Evolutionary conservation across 1,140 invertebrate species (phyloP), one percentile per base, ranked within the genome.

Genomic region (Heliconius nattereri): DNA sequence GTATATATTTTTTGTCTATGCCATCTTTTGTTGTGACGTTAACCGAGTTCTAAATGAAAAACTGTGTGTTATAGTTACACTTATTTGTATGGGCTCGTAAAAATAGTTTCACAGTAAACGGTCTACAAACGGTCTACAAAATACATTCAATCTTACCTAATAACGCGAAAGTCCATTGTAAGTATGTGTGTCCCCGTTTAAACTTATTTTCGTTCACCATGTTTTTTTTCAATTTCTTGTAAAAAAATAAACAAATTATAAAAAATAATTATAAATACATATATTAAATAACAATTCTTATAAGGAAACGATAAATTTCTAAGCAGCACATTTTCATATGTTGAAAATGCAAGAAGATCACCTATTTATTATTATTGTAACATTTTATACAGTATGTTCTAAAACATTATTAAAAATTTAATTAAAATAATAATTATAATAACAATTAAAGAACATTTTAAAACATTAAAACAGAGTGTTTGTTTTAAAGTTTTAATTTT

Each of bases 131-230:
- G 37, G 37, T 37, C 8, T 37, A 16, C 16, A 49, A 49, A 11
- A 49, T 49, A 9, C 19, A 52, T 79, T 26, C 75, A 52, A 70
- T 66, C 32, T 35, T 80, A 83, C 81, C 78, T 57, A 83, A 66
- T 80, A 83, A 45, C 29, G 75, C 75, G 35, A 80, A 80, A 35
- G 49, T 80, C 81, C 81, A 83, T 52, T 83, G 81, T 16, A 80
- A 19, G 37, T 83, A 80, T 8, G 81, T 83, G 52, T 83, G 81
- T 7, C 81, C 81, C 26, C 75, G 78, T 45, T 81, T 81, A 29
- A 57, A 71, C 8, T 71, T 32, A 29, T 78, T 80, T 49, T 77
- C 52, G 5, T 23, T 29, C 54, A 57, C 74, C 37, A 71, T 75
- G 6, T 26, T 52, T 45, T 45, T 32, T 54, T 77, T 40, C 0